phyloP scores from a whole-genome alignment of 2,888 invertebrate genomes.

The Acanthosepion esculentum region DNA sequence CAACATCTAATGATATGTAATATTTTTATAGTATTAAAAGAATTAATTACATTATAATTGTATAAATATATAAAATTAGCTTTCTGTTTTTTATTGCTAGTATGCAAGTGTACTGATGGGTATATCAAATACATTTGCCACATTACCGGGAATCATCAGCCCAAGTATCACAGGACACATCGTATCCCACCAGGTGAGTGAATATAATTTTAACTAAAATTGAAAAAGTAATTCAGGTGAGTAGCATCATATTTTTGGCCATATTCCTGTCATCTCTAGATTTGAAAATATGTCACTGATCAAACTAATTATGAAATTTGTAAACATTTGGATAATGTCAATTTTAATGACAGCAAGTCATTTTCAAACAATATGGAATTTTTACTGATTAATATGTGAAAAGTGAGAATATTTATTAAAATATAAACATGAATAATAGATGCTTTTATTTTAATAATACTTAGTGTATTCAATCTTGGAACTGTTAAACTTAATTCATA shows the following conservation, averaged over 20 bases:
- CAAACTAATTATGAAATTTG: not conserved
- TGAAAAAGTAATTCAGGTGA: too few relatives aligned
- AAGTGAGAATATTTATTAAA: too few relatives aligned
- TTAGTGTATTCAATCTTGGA: too few relatives aligned
- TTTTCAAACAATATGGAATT: too few relatives aligned
- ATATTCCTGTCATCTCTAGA: not conserved
- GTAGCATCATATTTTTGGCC: not conserved
- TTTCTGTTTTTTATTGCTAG: constrained; percentile 52
- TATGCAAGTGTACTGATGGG: constrained; percentile 95
- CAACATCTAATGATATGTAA: too few relatives aligned
- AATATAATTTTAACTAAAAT: not conserved
- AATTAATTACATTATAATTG: not conserved
- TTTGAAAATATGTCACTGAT: not conserved
- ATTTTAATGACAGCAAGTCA: too few relatives aligned
- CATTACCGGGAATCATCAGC: constrained; percentile 92
- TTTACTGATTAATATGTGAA: too few relatives aligned
- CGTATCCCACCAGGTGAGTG: constrained; percentile 82
- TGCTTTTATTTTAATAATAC: too few relatives aligned
- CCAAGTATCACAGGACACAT: constrained; percentile 87
- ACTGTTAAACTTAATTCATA: too few relatives aligned
- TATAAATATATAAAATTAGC: not conserved
- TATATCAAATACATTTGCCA: constrained; percentile 90
- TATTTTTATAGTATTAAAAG: too few relatives aligned
- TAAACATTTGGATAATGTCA: too few relatives aligned
- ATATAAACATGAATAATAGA: too few relatives aligned